Evolutionary conservation across 2,888 invertebrate genomes (phyloP), one percentile per base, ranked within the genome.

Genomic region (Heliconius aoede): DNA sequence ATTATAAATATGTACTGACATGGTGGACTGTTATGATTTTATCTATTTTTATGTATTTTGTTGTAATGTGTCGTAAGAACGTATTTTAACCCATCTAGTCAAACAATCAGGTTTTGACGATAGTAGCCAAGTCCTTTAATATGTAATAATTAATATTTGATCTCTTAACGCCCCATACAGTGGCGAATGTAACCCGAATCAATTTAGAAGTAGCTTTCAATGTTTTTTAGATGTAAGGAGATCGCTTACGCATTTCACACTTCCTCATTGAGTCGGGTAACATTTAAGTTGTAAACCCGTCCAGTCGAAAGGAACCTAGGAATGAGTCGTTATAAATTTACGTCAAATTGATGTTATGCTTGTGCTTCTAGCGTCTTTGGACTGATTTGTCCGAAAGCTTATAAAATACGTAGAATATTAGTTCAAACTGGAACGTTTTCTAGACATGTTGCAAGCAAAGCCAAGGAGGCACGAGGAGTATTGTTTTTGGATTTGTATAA

Each of bases 191-290:
- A 85, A 86, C 84, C 80, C 83, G 86, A 81, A 81, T 85, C 82
- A 85, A 84, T 88, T 58, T 74, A 84, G 84, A 85, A 88, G 86
- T 78, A 46, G 90, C 90, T 90, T 91, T 90, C 86, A 76, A 81
- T 91, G 88, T 89, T 83, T 81, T n/a, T 75, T 87, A 84, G 83
- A 83, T 85, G 78, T 87, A 82, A 85, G 83, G 68, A 78, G 74
- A 81, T 82, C 79, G 88, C 87, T 87, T 88, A 78, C 83, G 80
- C 84, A 82, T 80, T 80, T 80, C 78, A 83, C 55, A 79, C 86
- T 89, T 86, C 83, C 84, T 75, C 76, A 86, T 83, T 85, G 84
- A 85, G 83, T 81, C 87, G 85, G 85, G 85, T 87, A 85, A 85
- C 81, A 85, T 86, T 83, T 82, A 81, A 81, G 83, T 82, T 73